phyloP scores from a whole-genome alignment of 1,140 invertebrate genomes.

The Paramacrobiotus metropolitanus region DNA sequence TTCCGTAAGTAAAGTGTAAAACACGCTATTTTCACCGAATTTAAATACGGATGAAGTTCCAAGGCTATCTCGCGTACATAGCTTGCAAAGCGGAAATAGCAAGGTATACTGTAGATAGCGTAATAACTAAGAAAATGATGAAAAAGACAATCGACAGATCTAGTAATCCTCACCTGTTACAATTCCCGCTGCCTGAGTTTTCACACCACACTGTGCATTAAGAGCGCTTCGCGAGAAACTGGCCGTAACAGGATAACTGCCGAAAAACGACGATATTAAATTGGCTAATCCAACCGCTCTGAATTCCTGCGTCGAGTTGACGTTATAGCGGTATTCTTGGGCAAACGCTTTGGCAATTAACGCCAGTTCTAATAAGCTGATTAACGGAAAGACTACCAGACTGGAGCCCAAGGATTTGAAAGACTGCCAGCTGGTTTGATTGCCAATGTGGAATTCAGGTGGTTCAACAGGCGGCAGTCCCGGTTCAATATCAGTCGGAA shows the following conservation, averaged over 20 bases:
- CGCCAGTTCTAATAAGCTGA: neutral
- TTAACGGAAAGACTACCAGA: neutral
- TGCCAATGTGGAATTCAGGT: slow-evolving; percentile 1
- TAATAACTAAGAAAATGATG: no score
- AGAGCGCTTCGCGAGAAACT: slow-evolving; percentile 53
- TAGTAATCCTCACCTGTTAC: slow-evolving; percentile 28
- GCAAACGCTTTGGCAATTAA: neutral
- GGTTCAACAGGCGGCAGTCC: neutral
- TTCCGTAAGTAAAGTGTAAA: no score
- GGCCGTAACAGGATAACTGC: slow-evolving; percentile 49
- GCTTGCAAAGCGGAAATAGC: no score
- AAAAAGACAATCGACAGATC: no score
- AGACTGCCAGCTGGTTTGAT: neutral
- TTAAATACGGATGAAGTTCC: no score
- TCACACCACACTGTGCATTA: slow-evolving; percentile 44
- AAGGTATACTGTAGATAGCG: no score
- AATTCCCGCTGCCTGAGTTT: slow-evolving; percentile 43
- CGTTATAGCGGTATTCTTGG: neutral
- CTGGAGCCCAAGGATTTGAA: neutral
- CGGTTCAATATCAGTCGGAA: neutral
- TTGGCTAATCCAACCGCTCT: slow-evolving; percentile 44
- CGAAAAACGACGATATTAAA: slow-evolving; percentile 42
- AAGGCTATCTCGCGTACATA: no score
- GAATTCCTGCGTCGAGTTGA: slow-evolving; percentile 34
- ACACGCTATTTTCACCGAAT: no score